phyloP scores from a whole-genome alignment of 2,888 invertebrate species.

The Parnassius glacialis region DNA sequence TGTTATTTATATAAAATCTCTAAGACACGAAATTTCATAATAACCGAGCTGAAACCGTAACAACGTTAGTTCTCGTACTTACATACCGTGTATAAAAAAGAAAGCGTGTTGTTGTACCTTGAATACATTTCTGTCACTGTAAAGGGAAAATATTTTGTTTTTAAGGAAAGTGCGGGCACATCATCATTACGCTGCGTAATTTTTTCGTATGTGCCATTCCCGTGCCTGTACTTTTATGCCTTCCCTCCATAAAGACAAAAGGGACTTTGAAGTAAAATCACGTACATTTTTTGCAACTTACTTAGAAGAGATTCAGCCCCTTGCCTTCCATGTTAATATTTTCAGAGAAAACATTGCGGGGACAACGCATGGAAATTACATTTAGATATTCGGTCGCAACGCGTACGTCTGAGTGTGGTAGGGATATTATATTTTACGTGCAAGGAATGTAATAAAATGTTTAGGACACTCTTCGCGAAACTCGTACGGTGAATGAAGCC shows the following conservation, averaged over 20 bases:
- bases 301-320: constrained; percentile 80
- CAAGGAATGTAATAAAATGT: constrained; percentile 78
- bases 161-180: constrained; percentile 73
- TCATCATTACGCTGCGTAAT: constrained; percentile 79
- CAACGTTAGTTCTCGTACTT: too few relatives aligned
- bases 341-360: constrained; percentile 80
- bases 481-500: constrained; percentile 32
- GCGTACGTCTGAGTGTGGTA: constrained; percentile 74
- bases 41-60: too few relatives aligned
- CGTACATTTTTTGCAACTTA: constrained; percentile 82
- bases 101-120: constrained; percentile 50
- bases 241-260: constrained; percentile 80
- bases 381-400: constrained; percentile 79
- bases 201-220: constrained; percentile 78
- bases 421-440: constrained; percentile 81
- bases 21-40: too few relatives aligned
- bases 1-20: too few relatives aligned
- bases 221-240: constrained; percentile 77
- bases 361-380: constrained; percentile 81
- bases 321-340: constrained; percentile 80
- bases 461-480: constrained; percentile 57
- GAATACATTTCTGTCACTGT: constrained; percentile 72
- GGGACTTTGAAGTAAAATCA: constrained; percentile 81
- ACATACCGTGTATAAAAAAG: constrained; percentile 36
- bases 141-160: constrained; percentile 75